Base-by-base conservation (phyloP, 2,113 vertebrate species). In the Clarias magur region DNA sequence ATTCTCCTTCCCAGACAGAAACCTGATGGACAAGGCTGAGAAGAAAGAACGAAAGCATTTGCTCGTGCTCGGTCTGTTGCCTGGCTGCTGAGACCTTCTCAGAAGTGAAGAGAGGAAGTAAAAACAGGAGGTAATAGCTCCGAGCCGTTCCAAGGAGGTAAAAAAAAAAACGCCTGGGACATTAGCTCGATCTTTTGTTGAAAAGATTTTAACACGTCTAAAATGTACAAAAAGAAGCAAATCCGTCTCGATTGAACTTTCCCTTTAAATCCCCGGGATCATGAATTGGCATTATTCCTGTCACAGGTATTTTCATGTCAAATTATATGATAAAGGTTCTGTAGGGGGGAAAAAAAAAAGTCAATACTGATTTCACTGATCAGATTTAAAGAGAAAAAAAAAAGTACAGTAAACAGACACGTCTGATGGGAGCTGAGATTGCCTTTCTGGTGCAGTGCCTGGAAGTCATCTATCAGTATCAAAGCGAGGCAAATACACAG, bases 71-170 rank as follows among this genome's bases (percentile, higher is more conserved):
- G 60, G 86, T 75, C 78, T 79, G 53, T 42, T 27, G 68, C 85
- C 67, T 83, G 62, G 59, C 81, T 76, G 84, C 59, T 70, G 42
- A 38, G 60, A 73, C 19, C 80, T 81, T 82, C 78, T 82, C 60
- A 89, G 79, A 88, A 72, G 82, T 76, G 73, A 65, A 81, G 73
- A 68, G 76, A 70, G n/a, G 15, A 86, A 78, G 42, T 75, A 81
- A 85, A 48, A 89, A 90, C 60, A 80, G 79, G 72, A 90, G 88
- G 87, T 84, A 90, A 88, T 85, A 83, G 88, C 63, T 83, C 63
- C 8, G 53, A 78, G 59, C 68, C 27, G 82, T 62, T 60, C 60
- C 60, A 60, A 15, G 34, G 34, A 80, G 80, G 65, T 79, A 60
- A 54, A 73, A 48, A 48, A 48, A 48, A 6, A 6, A 48, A 48